Evolutionary conservation across 2,888 invertebrate species (phyloP), one percentile per base, ranked within the genome.

Genomic region (Busseola fusca): DNA sequence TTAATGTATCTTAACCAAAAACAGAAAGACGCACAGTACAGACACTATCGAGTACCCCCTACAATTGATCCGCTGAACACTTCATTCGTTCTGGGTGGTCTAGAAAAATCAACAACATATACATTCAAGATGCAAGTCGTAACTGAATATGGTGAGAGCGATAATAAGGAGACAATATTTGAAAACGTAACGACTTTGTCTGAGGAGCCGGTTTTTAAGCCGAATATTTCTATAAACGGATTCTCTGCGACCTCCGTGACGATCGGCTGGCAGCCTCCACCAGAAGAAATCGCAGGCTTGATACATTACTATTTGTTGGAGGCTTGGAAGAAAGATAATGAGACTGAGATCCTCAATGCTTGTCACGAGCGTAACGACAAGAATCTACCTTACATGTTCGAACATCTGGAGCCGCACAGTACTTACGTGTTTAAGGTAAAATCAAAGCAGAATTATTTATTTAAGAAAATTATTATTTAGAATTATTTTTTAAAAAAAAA

Each of bases 381-480:
- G 37, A 97, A 97, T 84, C 94, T 97, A 70, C 96, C 97, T 1
- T 98, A 98, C 84, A 97, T 98, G 96, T 98, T 98, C 89, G 96
- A 96, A 54, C 96, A 97, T 88, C 93, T 98, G 65, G 96, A 97
- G 83, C 97, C 98, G 0, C 97, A 98, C 25, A 98, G 98, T 45
- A 97, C 97, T 42, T 98, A 98, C 86, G 96, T 97, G 78, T 98
- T 98, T 89, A 97, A 97, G 96, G 97, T 97, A 56, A 30, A 56
- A 18, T 27, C 7, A 16, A 56, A 30, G 18, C 30, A 18, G 10
- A 9, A 56, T 30, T 1, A 30, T 56, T 56, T 21, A 56, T 30
- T 56, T 30, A 30, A 30, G 3, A 30, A 30, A n/a, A n/a, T n/a
- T n/a, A n/a, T n/a, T n/a, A n/a, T n/a, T n/a, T n/a, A n/a, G n/a